Percentiles rank a stretch among this genome's conserved stretches.
Evolutionary conservation across 2,797 vertebrate genomes (phyloP).

Genomic region (Apogon hyalosoma): DNA sequence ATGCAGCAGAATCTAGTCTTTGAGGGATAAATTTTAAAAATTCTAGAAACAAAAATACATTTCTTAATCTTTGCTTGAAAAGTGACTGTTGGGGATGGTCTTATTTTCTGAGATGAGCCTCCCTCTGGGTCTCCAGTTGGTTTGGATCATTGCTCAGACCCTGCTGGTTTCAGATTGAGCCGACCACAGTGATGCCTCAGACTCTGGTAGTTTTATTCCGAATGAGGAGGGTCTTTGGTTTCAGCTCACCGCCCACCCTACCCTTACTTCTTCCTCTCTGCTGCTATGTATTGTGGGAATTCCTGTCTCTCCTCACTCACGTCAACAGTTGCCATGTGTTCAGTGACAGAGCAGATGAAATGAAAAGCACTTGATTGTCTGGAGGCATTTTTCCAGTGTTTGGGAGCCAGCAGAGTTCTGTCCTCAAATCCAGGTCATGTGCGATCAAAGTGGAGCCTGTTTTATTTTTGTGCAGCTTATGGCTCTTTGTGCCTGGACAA

Average conservation of each 20-base stretch:
- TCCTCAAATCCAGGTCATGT: slow-evolving; percentile 66
- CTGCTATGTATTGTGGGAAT: slow-evolving; percentile 27
- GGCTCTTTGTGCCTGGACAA: slow-evolving; percentile 35
- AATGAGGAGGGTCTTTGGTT: no score
- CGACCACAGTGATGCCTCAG: no score
- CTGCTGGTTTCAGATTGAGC: no score
- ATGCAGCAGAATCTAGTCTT: no score
- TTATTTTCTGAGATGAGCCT: slow-evolving; percentile 4
- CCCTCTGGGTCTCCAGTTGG: slow-evolving; percentile 17
- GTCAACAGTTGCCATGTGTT: slow-evolving; percentile 47
- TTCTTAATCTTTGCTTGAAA: no score
- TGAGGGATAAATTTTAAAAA: no score
- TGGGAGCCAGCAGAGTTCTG: no score
- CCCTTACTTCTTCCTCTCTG: no score
- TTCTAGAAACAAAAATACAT: no score
- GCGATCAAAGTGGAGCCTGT: slow-evolving; percentile 18
- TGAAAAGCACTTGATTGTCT: slow-evolving; percentile 56
- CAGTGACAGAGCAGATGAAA: not conserved
- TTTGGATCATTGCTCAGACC: slow-evolving; percentile 18
- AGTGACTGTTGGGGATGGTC: no score
- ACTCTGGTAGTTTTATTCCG: no score
- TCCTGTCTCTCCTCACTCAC: not conserved
- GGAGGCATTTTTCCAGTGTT: slow-evolving; percentile 68
- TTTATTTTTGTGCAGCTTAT: slow-evolving; percentile 51
- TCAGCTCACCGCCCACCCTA: no score